Conservation (phyloP, 2,113 vertebrate species). For the Acanthochromis polyacanthus region DNA sequence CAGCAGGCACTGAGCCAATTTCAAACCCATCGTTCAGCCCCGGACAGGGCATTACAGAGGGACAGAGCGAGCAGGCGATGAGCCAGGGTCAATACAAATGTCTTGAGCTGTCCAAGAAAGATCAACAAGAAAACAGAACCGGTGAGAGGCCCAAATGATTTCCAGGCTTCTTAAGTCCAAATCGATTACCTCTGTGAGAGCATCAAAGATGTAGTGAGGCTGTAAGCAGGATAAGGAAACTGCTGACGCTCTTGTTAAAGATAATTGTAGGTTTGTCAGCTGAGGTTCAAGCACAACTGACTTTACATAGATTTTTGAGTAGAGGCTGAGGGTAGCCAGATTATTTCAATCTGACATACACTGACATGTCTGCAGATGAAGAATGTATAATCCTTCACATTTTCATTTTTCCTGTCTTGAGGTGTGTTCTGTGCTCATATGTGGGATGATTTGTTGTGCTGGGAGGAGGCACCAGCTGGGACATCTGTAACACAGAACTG, state of each 20-base stretch:
- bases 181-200: constrained; percentile 34
- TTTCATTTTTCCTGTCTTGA: constrained; percentile 49
- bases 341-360: too few relatives aligned
- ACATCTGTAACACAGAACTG: constrained; percentile 87
- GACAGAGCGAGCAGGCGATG: constrained; percentile 52
- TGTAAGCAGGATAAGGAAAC: constrained; percentile 2
- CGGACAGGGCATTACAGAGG: constrained; percentile 55
- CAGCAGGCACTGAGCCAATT: constrained; percentile 48
- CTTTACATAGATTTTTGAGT: neutral
- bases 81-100: constrained; percentile 78
- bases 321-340: neutral
- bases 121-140: constrained; percentile 74
- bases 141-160: constrained; percentile 72
- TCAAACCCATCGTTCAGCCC: constrained; percentile 66
- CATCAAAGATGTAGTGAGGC: neutral
- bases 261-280: neutral
- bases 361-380: neutral
- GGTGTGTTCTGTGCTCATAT: constrained; percentile 89
- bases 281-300: neutral
- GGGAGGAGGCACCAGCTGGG: constrained; percentile 92
- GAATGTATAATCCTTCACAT: constrained; percentile 4
- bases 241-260: constrained; percentile 23
- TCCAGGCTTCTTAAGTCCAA: constrained; percentile 9
- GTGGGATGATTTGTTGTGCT: constrained; percentile 97
- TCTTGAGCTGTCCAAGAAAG: constrained; percentile 69